Evolutionary conservation across 1,140 invertebrate species (phyloP).

Genomic region (Cylas formicarius): DNA sequence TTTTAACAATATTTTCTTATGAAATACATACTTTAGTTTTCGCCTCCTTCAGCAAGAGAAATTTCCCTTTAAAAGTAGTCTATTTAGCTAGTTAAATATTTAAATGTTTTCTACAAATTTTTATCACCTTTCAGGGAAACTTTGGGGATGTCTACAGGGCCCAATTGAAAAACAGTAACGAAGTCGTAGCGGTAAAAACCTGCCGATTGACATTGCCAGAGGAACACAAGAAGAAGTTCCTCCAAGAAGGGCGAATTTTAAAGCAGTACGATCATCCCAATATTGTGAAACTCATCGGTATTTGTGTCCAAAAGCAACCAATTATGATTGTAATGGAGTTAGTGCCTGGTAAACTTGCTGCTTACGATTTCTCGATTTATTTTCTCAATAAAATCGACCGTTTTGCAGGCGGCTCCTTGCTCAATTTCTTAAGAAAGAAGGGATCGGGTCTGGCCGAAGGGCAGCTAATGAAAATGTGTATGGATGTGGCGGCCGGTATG

Average conservation of each 20-base stretch:
- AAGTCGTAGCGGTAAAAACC: constrained; percentile 93
- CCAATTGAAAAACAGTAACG: constrained; percentile 68
- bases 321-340: constrained; percentile 99
- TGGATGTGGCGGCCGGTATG: constrained; percentile 92
- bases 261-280: constrained; percentile 97
- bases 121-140: constrained; percentile 66
- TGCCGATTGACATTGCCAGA: constrained; percentile 89
- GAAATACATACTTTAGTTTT: no score
- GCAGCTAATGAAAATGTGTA: constrained; percentile 82
- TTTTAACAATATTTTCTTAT: no score
- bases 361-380: constrained; percentile 14
- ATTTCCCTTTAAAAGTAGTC: no score
- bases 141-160: constrained; percentile 96
- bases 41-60: no score
- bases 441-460: constrained; percentile 58
- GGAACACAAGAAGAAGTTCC: constrained; percentile 92
- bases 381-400: constrained; percentile 6
- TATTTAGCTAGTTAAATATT: no score
- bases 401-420: constrained; percentile 75
- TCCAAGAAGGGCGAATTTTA: constrained; percentile 90
- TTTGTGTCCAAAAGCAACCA: constrained; percentile 95
- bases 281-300: constrained; percentile 93
- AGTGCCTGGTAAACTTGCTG: constrained; percentile 67
- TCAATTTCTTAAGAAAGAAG: constrained; percentile 80
- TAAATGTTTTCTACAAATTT: background rate